Percentiles rank a stretch among this genome's conserved stretches.
Evolutionary conservation across 2,888 invertebrate genomes (phyloP).

Genomic region (Vesta saturnalis): DNA sequence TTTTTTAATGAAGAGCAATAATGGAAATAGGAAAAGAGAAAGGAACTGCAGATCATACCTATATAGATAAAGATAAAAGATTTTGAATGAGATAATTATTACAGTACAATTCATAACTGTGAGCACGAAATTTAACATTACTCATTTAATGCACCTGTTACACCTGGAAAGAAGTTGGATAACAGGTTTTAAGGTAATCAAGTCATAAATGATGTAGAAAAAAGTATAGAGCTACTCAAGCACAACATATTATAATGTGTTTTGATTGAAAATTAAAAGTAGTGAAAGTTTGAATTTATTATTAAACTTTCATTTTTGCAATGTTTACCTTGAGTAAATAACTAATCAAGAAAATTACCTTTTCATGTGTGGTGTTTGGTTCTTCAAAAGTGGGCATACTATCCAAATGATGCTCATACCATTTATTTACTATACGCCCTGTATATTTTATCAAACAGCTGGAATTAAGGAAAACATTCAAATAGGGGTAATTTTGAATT

Average conservation of each 20-base stretch:
- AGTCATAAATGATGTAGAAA: conserved; percentile 14
- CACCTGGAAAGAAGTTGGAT: conserved; percentile 14
- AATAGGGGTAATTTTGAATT: not conserved
- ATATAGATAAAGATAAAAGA: no score
- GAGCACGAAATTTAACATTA: no score
- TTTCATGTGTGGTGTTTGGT: conserved; percentile 4
- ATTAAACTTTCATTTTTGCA: conserved; percentile 2
- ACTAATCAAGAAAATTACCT: conserved; percentile 16
- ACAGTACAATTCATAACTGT: no score
- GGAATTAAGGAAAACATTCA: not conserved
- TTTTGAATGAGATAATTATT: no score
- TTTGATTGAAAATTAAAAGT: not conserved
- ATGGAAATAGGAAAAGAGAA: not conserved
- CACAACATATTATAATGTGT: conserved; percentile 6
- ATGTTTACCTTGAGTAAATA: not conserved
- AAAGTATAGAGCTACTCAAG: conserved; percentile 18
- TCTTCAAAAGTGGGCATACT: conserved; percentile 26
- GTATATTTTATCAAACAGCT: conserved; percentile 19
- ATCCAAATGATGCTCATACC: conserved; percentile 14
- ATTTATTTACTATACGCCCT: conserved; percentile 20
- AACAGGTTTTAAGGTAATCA: conserved; percentile 27
- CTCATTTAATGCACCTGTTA: conserved; percentile 15
- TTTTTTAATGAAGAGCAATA: no score
- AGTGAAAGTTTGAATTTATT: conserved; percentile 24
- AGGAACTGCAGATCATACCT: no score